Base-by-base conservation (phyloP, 2,888 invertebrate species). In the Eurois occulta region DNA sequence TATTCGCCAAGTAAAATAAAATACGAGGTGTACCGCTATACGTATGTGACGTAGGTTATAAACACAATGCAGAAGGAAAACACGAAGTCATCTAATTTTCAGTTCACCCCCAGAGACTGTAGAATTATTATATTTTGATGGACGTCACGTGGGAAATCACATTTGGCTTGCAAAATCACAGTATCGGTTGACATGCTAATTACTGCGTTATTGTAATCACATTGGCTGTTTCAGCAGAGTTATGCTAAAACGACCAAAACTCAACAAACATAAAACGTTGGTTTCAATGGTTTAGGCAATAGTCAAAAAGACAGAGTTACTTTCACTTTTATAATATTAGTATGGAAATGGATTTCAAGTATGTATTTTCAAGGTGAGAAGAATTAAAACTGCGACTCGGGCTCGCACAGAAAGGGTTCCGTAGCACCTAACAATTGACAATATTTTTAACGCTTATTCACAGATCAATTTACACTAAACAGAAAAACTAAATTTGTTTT, bases 121-220 rank as follows among this genome's bases (percentile, higher is more conserved):
- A 41, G n/a, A 41, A 64, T 8, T 5, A 65, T n/a, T 41, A 38
- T 41, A 10, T 65, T n/a, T 65, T 65, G n/a, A 41, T 18, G 41
- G 41, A 41, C 8, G 65, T 16, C 65, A 41, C 41, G 11, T 65
- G 65, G 65, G 65, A 65, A 65, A 65, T 65, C 16, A 65, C 7
- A 41, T 38, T 41, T n/a, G n/a, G n/a, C n/a, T 41, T 41, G n/a
- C 16, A 41, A 65, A 41, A n/a, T 41, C 41, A 65, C n/a, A 41
- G 35, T 0, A 8, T 41, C 16, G n/a, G n/a, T 38, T 41, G 7
- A n/a, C 16, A 65, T 41, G 38, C 16, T 41, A 41, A 16, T 1
- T 38, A n/a, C 16, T 21, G 2, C 13, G n/a, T 52, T 7, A 28
- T 58, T 58, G 58, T 58, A 28, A 28, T 58, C 58, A 58, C 58